Evolutionary conservation across 2,888 invertebrate genomes (phyloP), one percentile per base, ranked within the genome.

Genomic region (Drosophila merina): DNA sequence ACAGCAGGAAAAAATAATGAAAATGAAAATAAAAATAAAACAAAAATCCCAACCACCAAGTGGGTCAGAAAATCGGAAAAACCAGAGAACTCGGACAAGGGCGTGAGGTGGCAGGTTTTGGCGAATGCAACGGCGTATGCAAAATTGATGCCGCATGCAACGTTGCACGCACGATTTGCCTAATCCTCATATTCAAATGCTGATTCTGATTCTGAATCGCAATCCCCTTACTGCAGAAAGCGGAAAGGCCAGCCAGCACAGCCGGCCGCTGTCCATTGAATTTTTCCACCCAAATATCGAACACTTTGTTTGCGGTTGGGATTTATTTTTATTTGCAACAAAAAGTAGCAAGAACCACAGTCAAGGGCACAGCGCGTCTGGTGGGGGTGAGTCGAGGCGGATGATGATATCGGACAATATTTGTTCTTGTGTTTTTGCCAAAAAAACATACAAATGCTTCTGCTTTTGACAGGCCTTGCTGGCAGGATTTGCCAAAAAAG

Each of bases 141-240:
- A 82, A 79, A 82, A 82, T 69, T 49, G 40, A 47, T 30, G 38
- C 36, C 48, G 38, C 20, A 63, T 54, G 64, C 52, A 38, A 62
- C 57, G 67, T 55, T 69, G 70, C 81, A 88, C 82, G 86, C 88
- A 74, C 83, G 78, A 86, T 86, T 88, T 84, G 68, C 73, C 76
- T 84, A 86, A 84, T 84, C 86, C 36, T 36, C 88, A 88, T 84
- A 84, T 84, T 88, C 83, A 84, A 88, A 86, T 88, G 59, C 26
- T 20, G 20, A 42, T 42, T 14, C 42, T 6, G 38, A n/a, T 42
- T 20, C 20, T 9, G 10, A 20, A 20, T 10, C 25, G 7, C 12
- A 42, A 42, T 42, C 9, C 47, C 2, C 36, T 20, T 20, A 20
- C 10, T 36, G 4, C 10, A 10, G 9, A 33, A 36, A 36, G 36